phyloP scores from a whole-genome alignment of 2,888 invertebrate genomes.

The Harmothoe impar region DNA sequence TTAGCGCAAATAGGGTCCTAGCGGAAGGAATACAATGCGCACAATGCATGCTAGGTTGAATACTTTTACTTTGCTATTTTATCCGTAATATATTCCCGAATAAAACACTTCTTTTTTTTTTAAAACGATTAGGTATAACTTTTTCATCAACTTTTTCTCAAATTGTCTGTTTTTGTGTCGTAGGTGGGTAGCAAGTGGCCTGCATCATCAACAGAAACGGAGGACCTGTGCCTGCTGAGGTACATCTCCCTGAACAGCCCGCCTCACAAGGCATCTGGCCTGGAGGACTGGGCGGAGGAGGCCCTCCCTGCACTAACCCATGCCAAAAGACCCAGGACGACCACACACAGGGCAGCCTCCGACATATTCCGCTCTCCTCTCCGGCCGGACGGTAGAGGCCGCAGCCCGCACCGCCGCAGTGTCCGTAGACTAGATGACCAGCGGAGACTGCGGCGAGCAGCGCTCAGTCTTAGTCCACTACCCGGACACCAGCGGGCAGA shows the following conservation, averaged over 20 bases:
- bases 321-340: neutral
- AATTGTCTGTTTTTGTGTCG: too few relatives aligned
- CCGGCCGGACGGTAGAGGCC: neutral
- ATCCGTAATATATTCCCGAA: too few relatives aligned
- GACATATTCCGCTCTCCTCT: neutral
- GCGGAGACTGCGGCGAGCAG: neutral
- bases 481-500: neutral
- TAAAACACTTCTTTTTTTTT: too few relatives aligned
- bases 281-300: neutral
- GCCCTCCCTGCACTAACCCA: neutral
- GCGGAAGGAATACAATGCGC: too few relatives aligned
- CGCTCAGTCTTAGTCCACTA: constrained; percentile 32
- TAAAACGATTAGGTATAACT: too few relatives aligned
- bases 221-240: neutral
- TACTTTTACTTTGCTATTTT: too few relatives aligned
- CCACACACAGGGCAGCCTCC: neutral
- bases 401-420: neutral
- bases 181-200: neutral
- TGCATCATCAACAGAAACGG: neutral
- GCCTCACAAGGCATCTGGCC: neutral
- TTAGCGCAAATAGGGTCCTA: too few relatives aligned
- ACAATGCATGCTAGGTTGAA: too few relatives aligned
- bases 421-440: neutral
- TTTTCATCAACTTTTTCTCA: too few relatives aligned
- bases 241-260: constrained; percentile 11